Evolutionary conservation across 1,140 invertebrate species (phyloP).

Genomic region (Gyrodactylus bullatarudis): DNA sequence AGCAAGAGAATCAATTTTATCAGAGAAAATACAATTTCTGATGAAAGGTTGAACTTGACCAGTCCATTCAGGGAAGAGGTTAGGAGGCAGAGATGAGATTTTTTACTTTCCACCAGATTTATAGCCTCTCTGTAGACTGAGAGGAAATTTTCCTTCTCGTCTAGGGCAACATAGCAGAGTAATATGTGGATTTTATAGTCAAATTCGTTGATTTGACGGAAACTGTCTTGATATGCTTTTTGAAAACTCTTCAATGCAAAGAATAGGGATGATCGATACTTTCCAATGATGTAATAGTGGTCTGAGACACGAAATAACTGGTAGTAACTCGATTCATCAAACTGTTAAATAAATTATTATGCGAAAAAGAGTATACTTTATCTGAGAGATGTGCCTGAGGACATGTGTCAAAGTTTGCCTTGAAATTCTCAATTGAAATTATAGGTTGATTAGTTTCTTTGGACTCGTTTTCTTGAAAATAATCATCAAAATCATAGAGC

Average conservation of each 20-base stretch:
- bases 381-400: background rate
- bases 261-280: background rate
- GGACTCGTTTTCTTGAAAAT: background rate
- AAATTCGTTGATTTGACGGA: background rate
- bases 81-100: background rate
- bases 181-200: background rate
- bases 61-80: background rate
- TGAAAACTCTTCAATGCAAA: background rate
- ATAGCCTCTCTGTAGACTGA: too few species aligned
- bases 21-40: background rate
- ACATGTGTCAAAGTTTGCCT: background rate
- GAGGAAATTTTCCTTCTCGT: background rate
- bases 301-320: background rate
- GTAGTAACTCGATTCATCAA: background rate
- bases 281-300: background rate
- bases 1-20: background rate
- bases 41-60: background rate
- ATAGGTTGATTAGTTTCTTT: background rate
- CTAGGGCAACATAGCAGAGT: background rate
- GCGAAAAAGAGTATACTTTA: background rate
- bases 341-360: background rate
- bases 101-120: background rate
- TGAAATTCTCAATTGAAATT: background rate
- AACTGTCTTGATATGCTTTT: background rate
- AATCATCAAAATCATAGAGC: too few species aligned